A percentile compares a stretch with the other conserved stretches of the same genome.
Conservation (phyloP, 2,113 vertebrate genomes). For the Microtus montanus region DNA sequence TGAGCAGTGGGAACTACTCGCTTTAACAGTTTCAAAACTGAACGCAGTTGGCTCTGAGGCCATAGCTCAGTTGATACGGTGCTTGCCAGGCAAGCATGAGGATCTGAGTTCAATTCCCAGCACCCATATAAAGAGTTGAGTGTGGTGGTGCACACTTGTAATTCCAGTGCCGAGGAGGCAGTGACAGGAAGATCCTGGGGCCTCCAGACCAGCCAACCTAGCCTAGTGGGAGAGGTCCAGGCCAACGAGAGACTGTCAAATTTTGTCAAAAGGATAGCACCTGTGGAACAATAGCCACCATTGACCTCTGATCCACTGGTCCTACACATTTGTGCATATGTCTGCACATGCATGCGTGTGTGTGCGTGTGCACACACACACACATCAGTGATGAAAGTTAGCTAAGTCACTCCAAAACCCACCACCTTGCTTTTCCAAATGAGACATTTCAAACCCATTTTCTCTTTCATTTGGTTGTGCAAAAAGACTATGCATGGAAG, state of each 20-base stretch:
- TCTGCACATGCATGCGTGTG: too few relatives aligned
- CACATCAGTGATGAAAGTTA: not conserved
- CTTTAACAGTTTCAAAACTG: slow-evolving; percentile 25
- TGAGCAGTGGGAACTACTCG: not conserved
- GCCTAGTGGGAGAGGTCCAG: not conserved
- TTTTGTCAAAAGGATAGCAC: not conserved
- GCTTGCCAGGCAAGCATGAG: not conserved
- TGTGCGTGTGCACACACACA: not conserved
- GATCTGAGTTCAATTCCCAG: not conserved
- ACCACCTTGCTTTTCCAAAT: not conserved
- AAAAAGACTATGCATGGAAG: slow-evolving; percentile 50
- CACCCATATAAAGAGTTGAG: not conserved
- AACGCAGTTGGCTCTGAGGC: not conserved
- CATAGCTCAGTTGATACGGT: not conserved
- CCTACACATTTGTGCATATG: not conserved
- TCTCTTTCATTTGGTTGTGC: slow-evolving; percentile 56
- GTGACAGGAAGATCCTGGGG: not conserved
- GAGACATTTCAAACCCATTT: slow-evolving; percentile 28
- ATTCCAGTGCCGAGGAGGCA: not conserved
- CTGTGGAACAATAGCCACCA: not conserved
- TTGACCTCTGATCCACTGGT: not conserved
- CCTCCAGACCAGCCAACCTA: not conserved
- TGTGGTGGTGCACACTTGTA: not conserved
- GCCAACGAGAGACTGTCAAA: not conserved
- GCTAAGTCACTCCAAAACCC: not conserved